Conservation (phyloP, 2,888 invertebrate species). For the Drosophila robusta region DNA sequence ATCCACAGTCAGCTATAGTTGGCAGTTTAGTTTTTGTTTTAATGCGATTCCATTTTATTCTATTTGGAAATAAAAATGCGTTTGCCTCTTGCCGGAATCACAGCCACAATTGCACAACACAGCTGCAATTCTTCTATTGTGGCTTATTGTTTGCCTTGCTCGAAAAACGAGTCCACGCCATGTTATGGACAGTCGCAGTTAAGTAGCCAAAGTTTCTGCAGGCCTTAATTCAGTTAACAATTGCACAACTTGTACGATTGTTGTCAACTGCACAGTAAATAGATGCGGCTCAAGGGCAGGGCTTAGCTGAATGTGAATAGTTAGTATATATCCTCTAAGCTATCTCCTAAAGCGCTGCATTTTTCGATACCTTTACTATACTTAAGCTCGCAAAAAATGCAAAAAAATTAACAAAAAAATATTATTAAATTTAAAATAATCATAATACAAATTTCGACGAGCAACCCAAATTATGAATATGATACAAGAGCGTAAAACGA, state of each 20-base stretch:
- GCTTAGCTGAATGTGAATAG: neutral
- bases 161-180: slow-evolving; percentile 21
- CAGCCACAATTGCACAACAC: slow-evolving; percentile 11
- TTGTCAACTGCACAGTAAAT: slow-evolving; percentile 16
- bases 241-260: slow-evolving; percentile 37
- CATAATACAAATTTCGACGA: no score
- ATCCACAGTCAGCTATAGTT: slow-evolving; percentile 20
- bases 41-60: slow-evolving; percentile 46
- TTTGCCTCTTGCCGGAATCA: slow-evolving; percentile 30
- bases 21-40: slow-evolving; percentile 38
- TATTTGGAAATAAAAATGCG: slow-evolving; percentile 41
- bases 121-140: slow-evolving; percentile 11
- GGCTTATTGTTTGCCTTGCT: slow-evolving; percentile 8
- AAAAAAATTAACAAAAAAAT: no score
- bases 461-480: no score
- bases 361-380: no score
- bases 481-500: no score
- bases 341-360: no score
- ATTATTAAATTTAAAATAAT: no score
- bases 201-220: slow-evolving; percentile 45
- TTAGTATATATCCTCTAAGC: no score
- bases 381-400: no score
- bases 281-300: neutral
- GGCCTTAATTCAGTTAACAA: slow-evolving; percentile 42
- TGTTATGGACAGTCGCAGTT: slow-evolving; percentile 43